phyloP scores from a whole-genome alignment of 2,113 vertebrate genomes.

The Bujurquina vittata region DNA sequence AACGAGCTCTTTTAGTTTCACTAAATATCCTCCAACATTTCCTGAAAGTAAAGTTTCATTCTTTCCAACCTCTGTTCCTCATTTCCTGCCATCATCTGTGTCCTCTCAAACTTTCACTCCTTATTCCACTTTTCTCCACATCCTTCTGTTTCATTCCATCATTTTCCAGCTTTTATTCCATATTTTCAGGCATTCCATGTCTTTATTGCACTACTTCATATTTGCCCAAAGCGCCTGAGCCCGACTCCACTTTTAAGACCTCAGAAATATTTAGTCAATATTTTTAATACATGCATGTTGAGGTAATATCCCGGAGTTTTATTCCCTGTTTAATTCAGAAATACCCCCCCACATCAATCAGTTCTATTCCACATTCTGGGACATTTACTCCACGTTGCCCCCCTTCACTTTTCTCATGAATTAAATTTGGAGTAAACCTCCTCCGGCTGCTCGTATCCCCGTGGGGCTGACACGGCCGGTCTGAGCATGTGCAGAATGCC shows the following conservation, averaged over 20 bases:
- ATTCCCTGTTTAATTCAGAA: too few species aligned
- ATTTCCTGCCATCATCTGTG: background rate
- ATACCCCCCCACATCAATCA: too few species aligned
- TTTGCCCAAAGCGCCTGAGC: background rate
- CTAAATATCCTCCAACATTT: background rate
- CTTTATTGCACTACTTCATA: background rate
- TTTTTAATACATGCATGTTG: too few species aligned
- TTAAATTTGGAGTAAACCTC: background rate
- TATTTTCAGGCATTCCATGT: background rate
- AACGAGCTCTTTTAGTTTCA: background rate
- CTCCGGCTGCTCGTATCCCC: background rate
- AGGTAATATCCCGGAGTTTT: too few species aligned
- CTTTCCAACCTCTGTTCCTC: background rate
- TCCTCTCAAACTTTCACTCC: background rate
- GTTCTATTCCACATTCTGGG: too few species aligned
- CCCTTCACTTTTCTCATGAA: too few species aligned
- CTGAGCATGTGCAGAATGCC: background rate
- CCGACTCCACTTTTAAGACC: background rate
- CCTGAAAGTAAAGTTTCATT: background rate
- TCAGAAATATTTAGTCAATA: too few species aligned
- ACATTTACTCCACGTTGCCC: too few species aligned
- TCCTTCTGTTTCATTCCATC: background rate
- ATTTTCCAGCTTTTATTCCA: background rate
- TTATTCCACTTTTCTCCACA: background rate
- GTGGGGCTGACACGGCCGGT: background rate